Base-by-base conservation (phyloP, 1,140 invertebrate species). In the Drosophila equinoxialis region DNA sequence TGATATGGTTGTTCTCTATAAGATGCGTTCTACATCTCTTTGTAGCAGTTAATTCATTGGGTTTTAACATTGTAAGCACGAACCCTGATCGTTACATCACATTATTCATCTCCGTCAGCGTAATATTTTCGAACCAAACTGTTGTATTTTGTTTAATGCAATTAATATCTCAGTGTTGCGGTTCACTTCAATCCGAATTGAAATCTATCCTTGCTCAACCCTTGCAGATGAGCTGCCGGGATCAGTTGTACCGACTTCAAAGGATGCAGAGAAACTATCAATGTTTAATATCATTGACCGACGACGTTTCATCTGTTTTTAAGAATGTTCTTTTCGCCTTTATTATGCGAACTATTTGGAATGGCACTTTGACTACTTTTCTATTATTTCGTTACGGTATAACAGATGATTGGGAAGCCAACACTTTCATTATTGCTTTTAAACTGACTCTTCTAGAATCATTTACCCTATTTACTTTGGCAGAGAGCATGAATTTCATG, bases 381-480 rank as follows among this genome's bases (percentile, higher is more conserved):
- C 2, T 48, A 0, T 11, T 51, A 23, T 23, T 23, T 1, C 17
- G 5, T 3, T 17, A 0, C 1, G 17, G 6, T 1, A 1, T 23
- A 3, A 6, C 11, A 5, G 17, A 0, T 7, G 17, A 17, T 8
- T 8, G 2, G 14, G 3, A 2, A 1, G 3, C 3, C 2, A 20
- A 1, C 0, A 4, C 20, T 11, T 23, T 51, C 3, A 55, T 74
- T 11, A 5, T 61, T 0, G 54, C 10, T 41, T 75, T 64, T n/a
- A 17, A 67, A 5, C 17, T 51, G 7, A 4, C 0, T 58, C 54
- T 23, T 64, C 17, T 75, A 23, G 37, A 68, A 17, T 39, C 64
- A 0, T 3, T 41, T 1, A 6, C 42, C 6, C 6, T 57, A 39
- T 59, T 14, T n/a, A 54, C 1, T 11, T 17, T 42, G 20, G 61